phyloP scores from a whole-genome alignment of 2,888 invertebrate genomes.

The Cheilosia impressa region DNA sequence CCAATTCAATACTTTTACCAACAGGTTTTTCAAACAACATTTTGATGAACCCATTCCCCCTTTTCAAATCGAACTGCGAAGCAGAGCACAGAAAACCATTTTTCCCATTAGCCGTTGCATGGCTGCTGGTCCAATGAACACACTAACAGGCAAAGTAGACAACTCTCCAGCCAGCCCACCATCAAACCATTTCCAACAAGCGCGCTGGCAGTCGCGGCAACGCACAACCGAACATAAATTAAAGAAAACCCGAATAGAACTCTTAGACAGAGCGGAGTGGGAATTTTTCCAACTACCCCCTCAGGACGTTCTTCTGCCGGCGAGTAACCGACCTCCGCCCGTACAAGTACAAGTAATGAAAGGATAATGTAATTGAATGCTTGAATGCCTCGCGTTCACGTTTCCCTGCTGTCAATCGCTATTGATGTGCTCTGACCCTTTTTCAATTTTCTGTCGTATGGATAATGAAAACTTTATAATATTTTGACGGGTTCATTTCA shows the following conservation, averaged over 20 bases:
- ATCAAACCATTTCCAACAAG: not conserved
- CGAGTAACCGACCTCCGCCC: slow-evolving; percentile 14
- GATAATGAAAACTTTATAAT: slow-evolving; percentile 51
- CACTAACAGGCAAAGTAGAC: not conserved
- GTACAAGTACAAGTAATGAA: slow-evolving; percentile 27
- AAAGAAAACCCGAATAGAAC: slow-evolving; percentile 23
- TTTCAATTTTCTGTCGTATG: slow-evolving; percentile 21
- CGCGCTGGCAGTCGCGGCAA: not conserved
- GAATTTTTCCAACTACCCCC: slow-evolving; percentile 25
- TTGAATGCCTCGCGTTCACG: slow-evolving; percentile 35
- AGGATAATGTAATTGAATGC: slow-evolving; percentile 60
- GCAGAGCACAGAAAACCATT: not conserved
- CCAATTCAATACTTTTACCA: too few species aligned
- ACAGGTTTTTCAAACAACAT: too few species aligned
- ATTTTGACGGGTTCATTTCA: slow-evolving; percentile 64
- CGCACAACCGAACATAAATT: slow-evolving; percentile 14
- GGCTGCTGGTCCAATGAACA: not conserved
- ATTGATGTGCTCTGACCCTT: slow-evolving; percentile 54
- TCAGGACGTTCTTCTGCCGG: not conserved
- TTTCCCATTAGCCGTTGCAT: not conserved
- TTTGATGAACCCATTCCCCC: not conserved
- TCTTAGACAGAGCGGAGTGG: slow-evolving; percentile 7
- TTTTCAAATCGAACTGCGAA: not conserved
- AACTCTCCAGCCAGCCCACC: not conserved
- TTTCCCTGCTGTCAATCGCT: slow-evolving; percentile 6